Base-by-base conservation (phyloP, 2,888 invertebrate species). In the Tipula lateralis region DNA sequence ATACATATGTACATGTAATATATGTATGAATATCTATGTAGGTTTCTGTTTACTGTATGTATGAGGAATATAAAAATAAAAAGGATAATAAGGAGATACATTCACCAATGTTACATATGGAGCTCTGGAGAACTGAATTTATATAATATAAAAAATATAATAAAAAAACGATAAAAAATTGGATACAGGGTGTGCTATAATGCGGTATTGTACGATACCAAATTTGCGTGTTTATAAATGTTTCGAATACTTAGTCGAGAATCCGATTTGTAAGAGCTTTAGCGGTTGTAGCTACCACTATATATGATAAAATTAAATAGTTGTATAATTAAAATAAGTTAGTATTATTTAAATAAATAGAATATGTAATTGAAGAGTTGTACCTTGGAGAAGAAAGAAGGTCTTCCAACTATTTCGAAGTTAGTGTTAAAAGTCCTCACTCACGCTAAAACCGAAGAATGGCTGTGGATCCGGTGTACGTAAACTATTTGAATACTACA, bases 101-200 rank as follows among this genome's bases (percentile, higher is more conserved):
- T 66, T 66, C 66, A 24, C 66, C 66, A 66, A 66, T 66, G 24
- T 66, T 66, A 66, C 24, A 66, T 66, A 66, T 66, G 66, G 66
- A 66, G 66, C 66, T 66, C 66, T 66, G 66, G 66, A 66, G 66
- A 66, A 66, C 66, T 66, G 24, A 66, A 24, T 24, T 66, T 66
- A 24, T 66, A 66, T 24, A 66, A 66, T 24, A 24, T 1, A 24
- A 24, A 66, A 36, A n/a, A n/a, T n/a, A 36, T 36, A 6, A 44
- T n/a, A 44, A 7, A 44, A 44, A 36, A 44, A 44, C 44, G 44
- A 44, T 44, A 44, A 44, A 39, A 44, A 66, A 66, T 12, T 66
- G 7, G 66, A 66, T 66, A 66, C 66, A 66, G 66, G 66, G 66
- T 66, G 66, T 12, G 12, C 12, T 24, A 66, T 9, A 1, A 66